A percentile compares a stretch with the other conserved stretches of the same genome.
These are phyloP conservation scores for Bryconaethiops microstoma DNA, from an alignment of 2,797 vertebrate genomes.

Conservation along the genomic window DNA sequence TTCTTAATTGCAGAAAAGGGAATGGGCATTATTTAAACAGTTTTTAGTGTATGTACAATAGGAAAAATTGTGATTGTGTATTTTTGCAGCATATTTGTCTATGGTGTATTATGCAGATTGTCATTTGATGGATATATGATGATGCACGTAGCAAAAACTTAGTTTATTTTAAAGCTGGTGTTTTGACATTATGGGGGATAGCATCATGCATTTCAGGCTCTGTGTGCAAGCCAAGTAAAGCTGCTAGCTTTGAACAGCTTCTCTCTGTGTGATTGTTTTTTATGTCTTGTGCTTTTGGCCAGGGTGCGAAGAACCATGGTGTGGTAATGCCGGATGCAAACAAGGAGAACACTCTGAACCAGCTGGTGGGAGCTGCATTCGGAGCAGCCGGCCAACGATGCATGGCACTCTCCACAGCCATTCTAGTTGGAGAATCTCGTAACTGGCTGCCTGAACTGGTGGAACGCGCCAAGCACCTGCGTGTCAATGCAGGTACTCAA, in stretches of 20 bases:
- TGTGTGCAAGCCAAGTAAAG: background rate
- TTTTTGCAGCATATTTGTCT: slow-evolving; percentile 14
- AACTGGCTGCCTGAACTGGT: slow-evolving; percentile 94
- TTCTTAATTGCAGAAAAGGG: background rate
- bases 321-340: slow-evolving; percentile 98
- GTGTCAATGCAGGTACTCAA: slow-evolving; percentile 89
- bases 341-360: slow-evolving; percentile 97
- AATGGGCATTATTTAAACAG: background rate
- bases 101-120: background rate
- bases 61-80: background rate
- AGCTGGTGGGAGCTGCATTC: slow-evolving; percentile 94
- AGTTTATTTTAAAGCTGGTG: background rate
- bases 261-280: background rate
- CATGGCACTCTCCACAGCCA: slow-evolving; percentile 94
- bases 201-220: background rate
- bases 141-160: background rate
- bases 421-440: slow-evolving; percentile 89
- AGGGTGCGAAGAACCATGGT: slow-evolving; percentile 98
- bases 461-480: slow-evolving; percentile 87
- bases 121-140: background rate
- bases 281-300: slow-evolving; percentile 54
- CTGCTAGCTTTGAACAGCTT: background rate
- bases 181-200: background rate
- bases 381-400: slow-evolving; percentile 96
- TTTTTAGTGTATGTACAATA: slow-evolving; percentile 4